Evolutionary conservation across 2,888 invertebrate genomes (phyloP), one percentile per base, ranked within the genome.

Genomic region (Dorcus parallelipipedus): DNA sequence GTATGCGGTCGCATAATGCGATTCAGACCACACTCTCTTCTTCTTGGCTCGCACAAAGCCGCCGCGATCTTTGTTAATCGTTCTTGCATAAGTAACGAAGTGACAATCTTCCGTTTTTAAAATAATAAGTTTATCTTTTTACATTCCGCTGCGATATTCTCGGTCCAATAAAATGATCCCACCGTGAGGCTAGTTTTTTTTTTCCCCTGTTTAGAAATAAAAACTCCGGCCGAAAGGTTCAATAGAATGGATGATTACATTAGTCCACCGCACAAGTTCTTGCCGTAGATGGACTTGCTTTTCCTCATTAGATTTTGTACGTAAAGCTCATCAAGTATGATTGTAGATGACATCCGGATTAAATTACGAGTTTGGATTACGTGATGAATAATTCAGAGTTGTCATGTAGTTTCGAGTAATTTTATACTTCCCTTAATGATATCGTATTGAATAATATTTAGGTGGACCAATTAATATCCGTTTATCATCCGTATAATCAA

Each of bases 111-210:
- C 45, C n/a, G 45, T 45, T 45, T 45, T 45, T 17, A 6, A 23
- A 45, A 45, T 45, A 45, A 45, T 45, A 45, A 45, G 20, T 20
- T 45, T 45, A 45, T 45, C 45, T 45, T 45, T 45, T 45, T 45
- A 20, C 45, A 45, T 45, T 45, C 45, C 45, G 20, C 23, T 23
- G 14, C 9, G 45, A 45, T 45, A 17, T 45, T 45, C 45, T 45
- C 45, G 45, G 14, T 20, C n/a, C 45, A 20, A 45, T 10, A 23
- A 45, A 9, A 45, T 23, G 17, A 45, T 45, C 45, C 23, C 23
- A 9, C 3, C 14, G n/a, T 41, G n/a, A 41, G 17, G 9, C 9
- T 20, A 1, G 17, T 45, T 45, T 45, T 10, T 45, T 20, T 20
- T 2, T 3, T 20, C 17, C 20, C 3, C 3, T n/a, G 42, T 5